Evolutionary conservation across 2,888 invertebrate species (phyloP).

Genomic region (Pachydiplax longipennis): DNA sequence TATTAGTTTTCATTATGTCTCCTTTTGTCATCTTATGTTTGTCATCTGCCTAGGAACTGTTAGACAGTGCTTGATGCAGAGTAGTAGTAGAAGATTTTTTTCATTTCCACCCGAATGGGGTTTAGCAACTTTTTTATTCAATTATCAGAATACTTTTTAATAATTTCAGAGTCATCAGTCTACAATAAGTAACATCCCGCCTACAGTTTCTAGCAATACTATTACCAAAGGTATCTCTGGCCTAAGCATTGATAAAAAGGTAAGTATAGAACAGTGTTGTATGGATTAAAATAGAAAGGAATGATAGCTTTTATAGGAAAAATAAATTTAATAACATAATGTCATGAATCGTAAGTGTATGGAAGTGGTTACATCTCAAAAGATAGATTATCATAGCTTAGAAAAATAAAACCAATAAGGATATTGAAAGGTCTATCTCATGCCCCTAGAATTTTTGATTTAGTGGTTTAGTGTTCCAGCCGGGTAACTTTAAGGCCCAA

Average conservation of each 20-base stretch:
- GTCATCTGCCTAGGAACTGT: neutral
- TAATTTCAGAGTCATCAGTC: conserved; percentile 49
- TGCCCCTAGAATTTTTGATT: too few species aligned
- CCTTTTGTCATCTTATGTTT: too few species aligned
- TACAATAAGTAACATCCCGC: conserved; percentile 44
- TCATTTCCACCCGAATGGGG: conserved; percentile 46
- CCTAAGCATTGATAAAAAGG: conserved; percentile 58
- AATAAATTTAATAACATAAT: too few species aligned
- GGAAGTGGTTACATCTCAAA: too few species aligned
- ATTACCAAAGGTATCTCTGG: conserved; percentile 48
- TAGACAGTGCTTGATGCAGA: neutral
- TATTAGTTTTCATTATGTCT: too few species aligned
- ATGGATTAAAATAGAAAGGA: neutral
- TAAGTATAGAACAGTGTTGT: conserved; percentile 54
- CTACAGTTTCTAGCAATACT: conserved; percentile 18
- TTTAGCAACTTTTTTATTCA: neutral
- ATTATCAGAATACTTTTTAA: neutral
- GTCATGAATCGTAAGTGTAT: too few species aligned
- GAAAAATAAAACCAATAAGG: too few species aligned
- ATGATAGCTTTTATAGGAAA: neutral
- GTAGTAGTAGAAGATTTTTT: conserved; percentile 47
- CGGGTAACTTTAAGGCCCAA: too few species aligned
- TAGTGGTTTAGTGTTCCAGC: too few species aligned
- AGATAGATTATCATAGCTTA: too few species aligned
- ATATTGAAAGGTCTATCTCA: too few species aligned